A percentile compares a stretch with the other conserved stretches of the same genome.
These are phyloP conservation scores for Sebastes minor DNA, from an alignment of 2,797 vertebrate species.

Conservation along the genomic window DNA sequence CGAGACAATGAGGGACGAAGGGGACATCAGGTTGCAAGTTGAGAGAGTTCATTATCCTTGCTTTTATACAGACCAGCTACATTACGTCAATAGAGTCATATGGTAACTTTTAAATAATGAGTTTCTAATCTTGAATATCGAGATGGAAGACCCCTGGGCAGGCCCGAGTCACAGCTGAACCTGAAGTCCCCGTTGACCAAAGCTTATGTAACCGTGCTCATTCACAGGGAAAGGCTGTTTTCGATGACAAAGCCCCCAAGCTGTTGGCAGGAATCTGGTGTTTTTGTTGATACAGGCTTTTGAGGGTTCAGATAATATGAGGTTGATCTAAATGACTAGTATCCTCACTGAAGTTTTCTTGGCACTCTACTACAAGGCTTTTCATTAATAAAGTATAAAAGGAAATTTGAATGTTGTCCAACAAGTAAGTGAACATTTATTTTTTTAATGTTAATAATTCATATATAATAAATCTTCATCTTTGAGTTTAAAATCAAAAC, in stretches of 20 bases:
- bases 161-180: background rate
- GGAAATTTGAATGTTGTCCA: background rate
- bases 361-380: background rate
- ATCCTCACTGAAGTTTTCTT: background rate
- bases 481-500: background rate
- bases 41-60: background rate
- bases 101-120: background rate
- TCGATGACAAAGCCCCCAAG: background rate
- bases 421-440: background rate
- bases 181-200: background rate
- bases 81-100: background rate
- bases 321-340: background rate
- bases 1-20: background rate
- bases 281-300: constrained; percentile 7
- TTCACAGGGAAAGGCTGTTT: constrained; percentile 13
- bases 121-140: background rate
- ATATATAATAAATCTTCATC: background rate
- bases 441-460: background rate
- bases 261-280: background rate
- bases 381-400: background rate
- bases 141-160: background rate
- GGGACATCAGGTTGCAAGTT: background rate
- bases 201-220: constrained; percentile 23
- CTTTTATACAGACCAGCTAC: background rate
- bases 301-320: background rate